A percentile compares a stretch with the other conserved stretches of the same genome.
Conservation (phyloP, 1,140 invertebrate species). For the Formica exsecta region DNA sequence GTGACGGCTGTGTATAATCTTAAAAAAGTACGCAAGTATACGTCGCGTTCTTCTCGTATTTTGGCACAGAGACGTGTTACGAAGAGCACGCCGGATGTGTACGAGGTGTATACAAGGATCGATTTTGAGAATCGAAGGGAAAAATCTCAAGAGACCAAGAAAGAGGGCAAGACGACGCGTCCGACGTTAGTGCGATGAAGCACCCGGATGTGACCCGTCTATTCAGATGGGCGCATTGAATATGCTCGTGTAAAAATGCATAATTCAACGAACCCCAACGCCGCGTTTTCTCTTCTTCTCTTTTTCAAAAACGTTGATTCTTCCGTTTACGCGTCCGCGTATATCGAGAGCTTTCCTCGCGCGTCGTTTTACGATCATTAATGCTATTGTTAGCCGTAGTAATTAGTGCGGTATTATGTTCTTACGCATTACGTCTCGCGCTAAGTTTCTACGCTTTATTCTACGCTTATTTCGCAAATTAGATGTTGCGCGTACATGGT, state of each 20-base stretch:
- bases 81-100: conserved; percentile 19
- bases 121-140: neutral
- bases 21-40: conserved; percentile 52
- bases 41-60: conserved; percentile 31
- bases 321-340: neutral
- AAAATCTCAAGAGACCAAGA: neutral
- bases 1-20: conserved; percentile 49
- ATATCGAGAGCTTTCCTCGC: conserved; percentile 49
- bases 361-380: conserved; percentile 65
- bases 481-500: conserved; percentile 11
- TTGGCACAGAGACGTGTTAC: conserved; percentile 71
- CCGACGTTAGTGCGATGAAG: neutral
- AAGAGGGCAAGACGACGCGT: conserved; percentile 29
- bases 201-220: neutral
- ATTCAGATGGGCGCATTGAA: conserved; percentile 18
- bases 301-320: neutral
- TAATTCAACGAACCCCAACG: conserved; percentile 21
- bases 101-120: conserved; percentile 3
- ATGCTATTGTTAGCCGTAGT: conserved; percentile 70
- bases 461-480: conserved; percentile 61
- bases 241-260: conserved; percentile 1
- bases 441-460: conserved; percentile 75
- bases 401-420: conserved; percentile 70
- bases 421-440: conserved; percentile 68
- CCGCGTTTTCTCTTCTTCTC: neutral